Conservation (phyloP, 2,113 vertebrate species). For the Zeus faber region DNA sequence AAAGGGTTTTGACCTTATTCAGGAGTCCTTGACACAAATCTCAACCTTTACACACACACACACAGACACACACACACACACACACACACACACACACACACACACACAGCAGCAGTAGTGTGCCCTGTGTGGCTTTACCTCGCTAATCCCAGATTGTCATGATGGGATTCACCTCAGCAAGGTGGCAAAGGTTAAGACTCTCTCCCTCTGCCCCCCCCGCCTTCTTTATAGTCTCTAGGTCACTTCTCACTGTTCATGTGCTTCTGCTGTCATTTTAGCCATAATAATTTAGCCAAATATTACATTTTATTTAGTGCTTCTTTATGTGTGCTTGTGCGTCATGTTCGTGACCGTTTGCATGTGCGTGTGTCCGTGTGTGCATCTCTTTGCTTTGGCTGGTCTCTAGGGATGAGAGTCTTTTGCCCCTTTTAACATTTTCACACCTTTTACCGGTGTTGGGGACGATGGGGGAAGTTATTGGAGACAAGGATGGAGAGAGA, state of each 20-base stretch:
- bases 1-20: neutral
- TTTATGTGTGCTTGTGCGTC: too few relatives aligned
- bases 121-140: too few relatives aligned
- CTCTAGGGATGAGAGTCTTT: neutral
- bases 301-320: neutral
- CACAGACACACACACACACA: neutral
- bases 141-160: neutral
- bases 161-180: too few relatives aligned
- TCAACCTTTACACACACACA: neutral
- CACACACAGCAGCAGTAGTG: neutral
- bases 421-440: conserved; percentile 42
- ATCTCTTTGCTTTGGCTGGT: neutral
- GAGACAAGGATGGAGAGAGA: too few relatives aligned
- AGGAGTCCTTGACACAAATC: neutral
- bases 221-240: too few relatives aligned
- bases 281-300: too few relatives aligned
- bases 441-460: conserved; percentile 41
- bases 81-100: conserved; percentile 9
- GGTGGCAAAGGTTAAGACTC: neutral
- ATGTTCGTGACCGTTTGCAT: neutral
- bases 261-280: neutral
- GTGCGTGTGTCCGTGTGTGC: neutral
- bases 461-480: too few relatives aligned
- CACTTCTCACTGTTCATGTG: neutral
- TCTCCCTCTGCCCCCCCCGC: neutral